Percentiles rank a stretch among this genome's conserved stretches.
These are phyloP conservation scores for Drosophila varians DNA, from an alignment of 1,140 invertebrate species.

Conservation along the genomic window DNA sequence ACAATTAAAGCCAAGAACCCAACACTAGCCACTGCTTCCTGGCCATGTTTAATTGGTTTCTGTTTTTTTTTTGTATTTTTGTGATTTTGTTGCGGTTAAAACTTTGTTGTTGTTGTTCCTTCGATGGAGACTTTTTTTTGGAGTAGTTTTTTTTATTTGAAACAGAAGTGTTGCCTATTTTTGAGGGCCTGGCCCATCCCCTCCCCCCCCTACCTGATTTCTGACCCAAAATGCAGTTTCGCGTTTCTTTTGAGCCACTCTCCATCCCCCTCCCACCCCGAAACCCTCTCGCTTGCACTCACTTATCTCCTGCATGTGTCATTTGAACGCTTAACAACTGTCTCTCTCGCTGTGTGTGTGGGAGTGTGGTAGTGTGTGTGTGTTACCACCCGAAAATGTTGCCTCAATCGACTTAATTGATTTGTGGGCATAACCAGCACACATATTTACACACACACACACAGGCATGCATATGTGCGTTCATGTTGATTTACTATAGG, in stretches of 20 bases:
- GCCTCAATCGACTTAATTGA: constrained; percentile 82
- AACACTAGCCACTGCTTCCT: background rate
- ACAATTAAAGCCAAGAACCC: background rate
- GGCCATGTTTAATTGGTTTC: background rate
- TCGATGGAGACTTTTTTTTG: background rate
- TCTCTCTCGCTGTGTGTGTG: constrained; percentile 23
- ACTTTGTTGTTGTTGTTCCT: background rate
- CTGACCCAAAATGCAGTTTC: constrained; percentile 29
- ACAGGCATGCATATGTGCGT: constrained; percentile 24
- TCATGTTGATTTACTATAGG: constrained; percentile 51
- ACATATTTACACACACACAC: constrained; percentile 64
- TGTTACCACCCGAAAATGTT: constrained; percentile 48
- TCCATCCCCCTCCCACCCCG: background rate
- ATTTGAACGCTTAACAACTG: constrained; percentile 42
- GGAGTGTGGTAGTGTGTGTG: background rate
- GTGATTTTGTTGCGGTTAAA: background rate
- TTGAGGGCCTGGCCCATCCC: background rate
- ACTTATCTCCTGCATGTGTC: constrained; percentile 16
- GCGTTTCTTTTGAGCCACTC: constrained; percentile 31
- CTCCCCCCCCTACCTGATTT: too few relatives aligned
- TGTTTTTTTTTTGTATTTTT: background rate
- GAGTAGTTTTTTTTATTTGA: background rate
- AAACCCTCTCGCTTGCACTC: background rate
- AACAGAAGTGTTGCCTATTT: background rate
- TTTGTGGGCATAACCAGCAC: constrained; percentile 81